A percentile compares a stretch with the other conserved stretches of the same genome.
phyloP scores from a whole-genome alignment of 1,140 invertebrate species.

The Pygmarrhopalites habei region DNA sequence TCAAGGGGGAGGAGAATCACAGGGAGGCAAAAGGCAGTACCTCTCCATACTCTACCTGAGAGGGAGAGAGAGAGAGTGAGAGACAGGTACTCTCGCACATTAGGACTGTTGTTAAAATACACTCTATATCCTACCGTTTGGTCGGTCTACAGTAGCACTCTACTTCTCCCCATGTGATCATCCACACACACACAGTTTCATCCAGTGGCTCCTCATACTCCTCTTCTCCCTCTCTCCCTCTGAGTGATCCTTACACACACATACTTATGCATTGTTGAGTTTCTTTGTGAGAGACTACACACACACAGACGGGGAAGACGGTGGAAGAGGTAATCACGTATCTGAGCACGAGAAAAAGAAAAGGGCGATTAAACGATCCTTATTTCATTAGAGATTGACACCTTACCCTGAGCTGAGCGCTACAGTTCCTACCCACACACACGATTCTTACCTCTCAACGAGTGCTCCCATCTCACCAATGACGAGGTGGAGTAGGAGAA shows the following conservation, averaged over 20 bases:
- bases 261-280: too few species aligned
- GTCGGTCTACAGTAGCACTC: constrained; percentile 35
- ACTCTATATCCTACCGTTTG: constrained; percentile 34
- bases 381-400: constrained; percentile 7
- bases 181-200: constrained; percentile 6
- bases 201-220: not conserved
- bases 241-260: too few species aligned
- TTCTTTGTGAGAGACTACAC: too few species aligned
- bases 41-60: not conserved
- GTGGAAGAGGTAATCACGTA: not conserved
- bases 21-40: not conserved
- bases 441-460: too few species aligned
- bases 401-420: not conserved
- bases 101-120: too few species aligned
- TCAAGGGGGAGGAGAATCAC: too few species aligned
- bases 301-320: not conserved
- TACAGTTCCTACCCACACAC: too few species aligned
- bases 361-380: constrained; percentile 1
- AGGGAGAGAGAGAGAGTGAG: constrained; percentile 10
- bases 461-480: not conserved
- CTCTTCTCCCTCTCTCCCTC: too few species aligned
- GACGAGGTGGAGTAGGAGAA: not conserved
- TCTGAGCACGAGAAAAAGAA: constrained; percentile 1
- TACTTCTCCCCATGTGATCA: constrained; percentile 35
- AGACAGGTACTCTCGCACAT: constrained; percentile 34